A percentile compares a stretch with the other conserved stretches of the same genome.
Conservation (phyloP, 1,140 invertebrate genomes). For the Zaprionus camerounensis region DNA sequence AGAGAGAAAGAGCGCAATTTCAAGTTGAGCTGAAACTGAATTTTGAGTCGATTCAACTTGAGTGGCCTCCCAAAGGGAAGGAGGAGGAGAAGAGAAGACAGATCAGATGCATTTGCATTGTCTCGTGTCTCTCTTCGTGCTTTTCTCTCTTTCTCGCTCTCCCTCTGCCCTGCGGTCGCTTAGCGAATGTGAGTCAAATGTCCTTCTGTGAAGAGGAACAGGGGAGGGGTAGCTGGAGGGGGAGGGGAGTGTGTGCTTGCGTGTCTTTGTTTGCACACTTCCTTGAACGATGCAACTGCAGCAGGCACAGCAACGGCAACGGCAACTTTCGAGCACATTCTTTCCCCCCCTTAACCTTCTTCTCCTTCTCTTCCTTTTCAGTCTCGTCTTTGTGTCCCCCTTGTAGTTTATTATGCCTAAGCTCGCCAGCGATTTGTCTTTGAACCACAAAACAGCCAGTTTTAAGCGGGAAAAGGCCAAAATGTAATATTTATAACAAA, state of each 20-base stretch:
- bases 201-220: conserved; percentile 45
- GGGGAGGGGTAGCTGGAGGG: not conserved
- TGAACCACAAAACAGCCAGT: no score
- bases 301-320: conserved; percentile 1
- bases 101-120: conserved; percentile 24
- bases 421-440: not conserved
- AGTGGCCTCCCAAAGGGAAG: not conserved
- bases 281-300: conserved; percentile 24
- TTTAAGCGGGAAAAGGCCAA: no score
- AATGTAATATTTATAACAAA: no score
- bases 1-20: conserved; percentile 12
- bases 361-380: not conserved
- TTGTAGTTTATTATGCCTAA: not conserved
- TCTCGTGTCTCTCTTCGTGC: not conserved
- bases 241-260: not conserved
- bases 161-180: conserved; percentile 13
- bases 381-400: no score
- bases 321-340: conserved; percentile 26
- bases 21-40: conserved; percentile 11
- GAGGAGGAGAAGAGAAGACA: not conserved
- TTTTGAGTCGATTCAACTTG: conserved; percentile 11
- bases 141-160: not conserved
- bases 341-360: not conserved
- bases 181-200: conserved; percentile 59
- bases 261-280: conserved; percentile 22